A percentile compares a stretch with the other conserved stretches of the same genome.
Conservation (phyloP, 2,113 vertebrate species). For the Naja naja region DNA sequence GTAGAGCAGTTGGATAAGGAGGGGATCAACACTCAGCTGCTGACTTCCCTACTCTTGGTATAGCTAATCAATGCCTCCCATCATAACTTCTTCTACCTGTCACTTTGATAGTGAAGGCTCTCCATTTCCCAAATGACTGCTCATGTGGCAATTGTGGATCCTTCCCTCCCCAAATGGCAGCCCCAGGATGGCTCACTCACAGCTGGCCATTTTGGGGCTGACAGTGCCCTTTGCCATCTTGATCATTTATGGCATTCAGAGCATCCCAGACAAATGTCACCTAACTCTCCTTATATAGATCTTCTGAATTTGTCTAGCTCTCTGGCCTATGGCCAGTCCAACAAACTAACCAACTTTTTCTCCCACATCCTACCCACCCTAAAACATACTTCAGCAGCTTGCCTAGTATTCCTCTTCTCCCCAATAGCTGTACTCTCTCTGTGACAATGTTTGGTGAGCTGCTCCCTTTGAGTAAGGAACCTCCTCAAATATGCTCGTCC, state of each 20-base stretch:
- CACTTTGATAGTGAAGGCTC: neutral
- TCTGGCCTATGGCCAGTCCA: neutral
- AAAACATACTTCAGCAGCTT: neutral
- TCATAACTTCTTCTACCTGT: neutral
- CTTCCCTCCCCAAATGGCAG: too few species aligned
- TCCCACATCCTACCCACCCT: neutral
- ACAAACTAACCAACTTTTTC: neutral
- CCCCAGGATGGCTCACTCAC: too few species aligned
- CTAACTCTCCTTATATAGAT: neutral
- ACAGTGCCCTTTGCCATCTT: neutral
- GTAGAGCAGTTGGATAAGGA: neutral
- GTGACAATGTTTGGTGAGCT: neutral
- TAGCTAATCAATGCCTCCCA: neutral
- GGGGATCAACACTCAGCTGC: neutral
- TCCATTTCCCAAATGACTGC: too few species aligned
- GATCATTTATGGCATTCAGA: neutral
- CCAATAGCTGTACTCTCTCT: neutral
- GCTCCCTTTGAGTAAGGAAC: neutral
- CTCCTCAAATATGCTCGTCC: neutral
- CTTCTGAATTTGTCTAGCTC: neutral
- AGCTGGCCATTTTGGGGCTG: too few species aligned
- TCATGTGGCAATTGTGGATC: too few species aligned
- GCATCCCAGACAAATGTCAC: neutral
- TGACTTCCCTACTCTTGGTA: neutral
- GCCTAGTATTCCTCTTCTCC: neutral